A percentile compares a stretch with the other conserved stretches of the same genome.
phyloP scores from a whole-genome alignment of 2,797 vertebrate species.

The Tapirus indicus region DNA sequence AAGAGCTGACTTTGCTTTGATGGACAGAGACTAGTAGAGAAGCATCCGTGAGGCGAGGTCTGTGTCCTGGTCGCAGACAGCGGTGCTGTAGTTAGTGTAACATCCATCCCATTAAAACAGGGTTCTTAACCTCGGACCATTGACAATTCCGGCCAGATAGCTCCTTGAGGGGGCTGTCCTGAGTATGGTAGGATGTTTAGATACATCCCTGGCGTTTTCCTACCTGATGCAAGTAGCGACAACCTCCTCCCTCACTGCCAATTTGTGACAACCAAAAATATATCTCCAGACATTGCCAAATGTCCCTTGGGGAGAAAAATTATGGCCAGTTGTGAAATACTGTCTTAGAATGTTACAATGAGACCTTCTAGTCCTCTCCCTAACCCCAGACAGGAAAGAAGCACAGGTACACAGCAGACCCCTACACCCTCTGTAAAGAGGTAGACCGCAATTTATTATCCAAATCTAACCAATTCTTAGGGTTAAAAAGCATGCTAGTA shows the following conservation, averaged over 20 bases:
- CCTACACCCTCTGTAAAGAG: neutral
- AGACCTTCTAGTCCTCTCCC: neutral
- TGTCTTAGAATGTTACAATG: neutral
- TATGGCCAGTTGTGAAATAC: neutral
- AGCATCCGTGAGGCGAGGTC: neutral
- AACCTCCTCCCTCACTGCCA: neutral
- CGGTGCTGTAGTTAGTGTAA: too few relatives aligned
- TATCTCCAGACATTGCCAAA: neutral
- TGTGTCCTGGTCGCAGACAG: neutral
- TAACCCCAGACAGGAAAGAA: neutral
- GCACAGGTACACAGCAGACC: accelerated
- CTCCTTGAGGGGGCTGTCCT: neutral
- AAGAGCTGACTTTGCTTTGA: neutral
- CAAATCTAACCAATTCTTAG: neutral
- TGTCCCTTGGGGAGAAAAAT: neutral
- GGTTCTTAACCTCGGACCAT: neutral
- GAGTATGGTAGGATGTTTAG: neutral
- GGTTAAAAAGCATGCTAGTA: neutral
- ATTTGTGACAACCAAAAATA: neutral
- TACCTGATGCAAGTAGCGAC: neutral
- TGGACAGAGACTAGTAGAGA: neutral
- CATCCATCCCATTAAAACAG: neutral
- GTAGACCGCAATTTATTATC: neutral
- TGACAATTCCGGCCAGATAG: neutral
- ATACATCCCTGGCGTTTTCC: neutral